Evolutionary conservation across 1,140 invertebrate genomes (phyloP).

Genomic region (Druon quercuslanigerum): DNA sequence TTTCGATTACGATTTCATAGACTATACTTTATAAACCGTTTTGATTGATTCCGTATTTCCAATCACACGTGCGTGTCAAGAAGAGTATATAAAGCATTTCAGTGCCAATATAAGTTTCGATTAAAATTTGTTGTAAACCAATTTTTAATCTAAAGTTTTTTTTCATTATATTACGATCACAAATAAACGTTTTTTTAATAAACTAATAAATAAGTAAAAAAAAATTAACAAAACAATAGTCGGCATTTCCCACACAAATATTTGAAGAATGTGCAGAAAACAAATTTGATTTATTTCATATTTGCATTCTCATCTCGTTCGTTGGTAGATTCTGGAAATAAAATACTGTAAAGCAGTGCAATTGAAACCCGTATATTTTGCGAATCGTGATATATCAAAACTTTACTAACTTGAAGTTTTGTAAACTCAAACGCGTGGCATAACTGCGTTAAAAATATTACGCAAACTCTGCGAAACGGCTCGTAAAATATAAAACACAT

Average conservation of each 20-base stretch:
- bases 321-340: conserved; percentile 7
- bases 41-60: background rate
- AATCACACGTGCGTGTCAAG: too few species aligned
- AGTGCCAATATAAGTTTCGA: too few species aligned
- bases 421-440: background rate
- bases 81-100: too few species aligned
- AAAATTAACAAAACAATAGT: too few species aligned
- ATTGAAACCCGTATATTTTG: conserved; percentile 1
- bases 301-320: background rate
- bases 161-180: too few species aligned
- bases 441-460: conserved; percentile 23
- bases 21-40: background rate
- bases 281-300: conserved; percentile 19
- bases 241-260: too few species aligned
- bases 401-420: conserved; percentile 18
- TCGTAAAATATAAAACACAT: conserved; percentile 19
- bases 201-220: too few species aligned
- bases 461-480: conserved; percentile 11
- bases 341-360: conserved; percentile 22
- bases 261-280: background rate
- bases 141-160: too few species aligned
- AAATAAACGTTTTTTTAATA: too few species aligned
- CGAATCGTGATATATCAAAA: conserved; percentile 26
- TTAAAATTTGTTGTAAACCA: too few species aligned
- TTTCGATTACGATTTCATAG: background rate